Evolutionary conservation across 30 jellyfish, hydroid and myxozoan genomes (phyloP), one percentile per base, ranked within the genome.

Genomic region (Chrysaora quinquecirrha): DNA sequence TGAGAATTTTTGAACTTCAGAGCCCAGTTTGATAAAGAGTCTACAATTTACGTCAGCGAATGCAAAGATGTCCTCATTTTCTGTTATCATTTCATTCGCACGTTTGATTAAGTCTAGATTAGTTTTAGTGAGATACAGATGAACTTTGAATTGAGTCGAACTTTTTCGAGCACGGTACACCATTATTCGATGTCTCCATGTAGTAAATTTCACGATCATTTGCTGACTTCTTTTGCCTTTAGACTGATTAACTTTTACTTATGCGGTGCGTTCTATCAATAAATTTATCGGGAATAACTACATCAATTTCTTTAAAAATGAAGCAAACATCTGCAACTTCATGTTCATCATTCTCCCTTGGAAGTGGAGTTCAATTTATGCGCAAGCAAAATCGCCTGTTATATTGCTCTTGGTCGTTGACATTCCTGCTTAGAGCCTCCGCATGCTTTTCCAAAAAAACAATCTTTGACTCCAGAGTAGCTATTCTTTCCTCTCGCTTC

Each of bases 21-120:
- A n/a, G n/a, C n/a, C 80, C 80, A 68, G 33, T 68, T 68, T 68
- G 56, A 68, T 18, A 63, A 63, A 68, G 31, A 68, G 34, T 48
- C 80, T 68, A 63, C 80, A 68, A 34, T 30, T 68, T 29, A 68
- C 64, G 32, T 68, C 80, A 3, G 77, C 77, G 56, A 64, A 18
- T 12, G 77, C 77, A 28, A 64, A 64, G 50, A 11, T 18, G 6
- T 64, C 50, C 21, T 64, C 77, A 30, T 64, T 22, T 22, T 30
- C 77, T 18, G 21, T 22, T 18, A 64, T 18, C 6, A 64, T 11
- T 64, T 52, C 77, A 28, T 64, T 30, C 77, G 58, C 58, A 9
- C 16, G 9, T 43, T 9, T 16, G 12, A 43, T 9, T 16, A 43
- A 16, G 12, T 43, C 16, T 43, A 43, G 9, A 9, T 16, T 9